Base-by-base conservation (phyloP, 2,113 vertebrate species). In the Apodemus sylvaticus region DNA sequence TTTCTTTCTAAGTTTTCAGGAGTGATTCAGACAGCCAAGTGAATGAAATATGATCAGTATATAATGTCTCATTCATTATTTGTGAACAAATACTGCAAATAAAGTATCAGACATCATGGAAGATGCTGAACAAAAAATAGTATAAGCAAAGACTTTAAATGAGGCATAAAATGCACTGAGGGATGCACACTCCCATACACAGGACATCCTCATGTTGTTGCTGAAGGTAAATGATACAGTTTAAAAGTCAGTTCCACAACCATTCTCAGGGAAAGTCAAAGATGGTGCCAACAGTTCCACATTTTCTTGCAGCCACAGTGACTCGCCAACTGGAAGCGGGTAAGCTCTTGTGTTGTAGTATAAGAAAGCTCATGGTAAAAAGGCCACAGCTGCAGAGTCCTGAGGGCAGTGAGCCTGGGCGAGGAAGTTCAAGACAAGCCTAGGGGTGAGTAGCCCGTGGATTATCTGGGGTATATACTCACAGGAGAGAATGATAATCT, bases 211-310 rank as follows among this genome's bases (percentile, higher is more conserved):
- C 7, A 13, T 78, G n/a, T 24, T 95, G 26, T 4, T 60, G 8
- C 24, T 48, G 29, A 45, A 70, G 12, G 11, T 81, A 82, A 90
- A 70, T 79, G 74, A 83, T 4, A 29, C 13, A 83, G 81, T 90
- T 95, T 62, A 90, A 17, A 96, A 91, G 34, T 58, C 85, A 55
- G 26, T 86, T 91, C 39, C 51, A 92, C 58, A 95, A 91, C 31
- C 93, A 96, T 82, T 88, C 87, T 31, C 39, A 83, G 12, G 51
- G 58, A 73, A 96, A 26, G 51, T 58, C 58, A 86, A 89, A 86
- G n/a, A 90, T 74, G 26, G 34, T 62, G 19, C 24, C 78, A 87
- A 74, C 26, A 79, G 76, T 66, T 91, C 31, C 64, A 91, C 24
- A 71, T 42, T 45, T 31, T n/a, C 31, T 87, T 74, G 5, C 94